Percentiles rank a stretch among this genome's conserved stretches.
Conservation (phyloP, 1,140 invertebrate species). For the Papilio helenus region DNA sequence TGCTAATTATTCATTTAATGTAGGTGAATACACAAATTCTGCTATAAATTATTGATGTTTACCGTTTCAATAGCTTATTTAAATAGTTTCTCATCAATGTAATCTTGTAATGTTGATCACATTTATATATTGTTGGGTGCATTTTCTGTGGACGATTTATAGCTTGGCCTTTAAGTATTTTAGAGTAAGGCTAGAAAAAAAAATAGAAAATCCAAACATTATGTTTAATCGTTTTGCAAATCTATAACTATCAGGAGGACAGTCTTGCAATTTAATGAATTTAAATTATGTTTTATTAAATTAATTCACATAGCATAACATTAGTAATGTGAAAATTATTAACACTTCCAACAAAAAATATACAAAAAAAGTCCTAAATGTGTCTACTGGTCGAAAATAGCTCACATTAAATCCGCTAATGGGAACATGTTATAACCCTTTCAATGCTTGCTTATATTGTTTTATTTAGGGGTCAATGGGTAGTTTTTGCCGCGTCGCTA, state of each 20-base stretch:
- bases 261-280: no score
- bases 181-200: no score
- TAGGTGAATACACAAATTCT: not conserved
- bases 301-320: not conserved
- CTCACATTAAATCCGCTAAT: slow-evolving; percentile 74
- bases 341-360: slow-evolving; percentile 36
- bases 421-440: slow-evolving; percentile 80
- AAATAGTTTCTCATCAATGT: not conserved
- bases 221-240: no score
- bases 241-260: no score
- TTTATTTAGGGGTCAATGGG: slow-evolving; percentile 78
- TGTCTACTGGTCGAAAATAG: slow-evolving; percentile 70
- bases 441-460: slow-evolving; percentile 74
- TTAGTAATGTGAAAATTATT: not conserved
- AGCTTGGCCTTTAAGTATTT: no score
- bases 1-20: slow-evolving; percentile 8
- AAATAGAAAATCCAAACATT: no score
- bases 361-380: slow-evolving; percentile 49
- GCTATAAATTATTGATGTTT: not conserved
- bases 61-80: not conserved
- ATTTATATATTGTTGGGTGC: not conserved
- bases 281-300: not conserved
- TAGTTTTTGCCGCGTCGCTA: slow-evolving; percentile 68
- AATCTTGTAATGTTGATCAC: not conserved
- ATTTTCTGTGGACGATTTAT: not conserved